phyloP scores from a whole-genome alignment of 2,797 vertebrate species.

The Coranthus polyacanthus region DNA sequence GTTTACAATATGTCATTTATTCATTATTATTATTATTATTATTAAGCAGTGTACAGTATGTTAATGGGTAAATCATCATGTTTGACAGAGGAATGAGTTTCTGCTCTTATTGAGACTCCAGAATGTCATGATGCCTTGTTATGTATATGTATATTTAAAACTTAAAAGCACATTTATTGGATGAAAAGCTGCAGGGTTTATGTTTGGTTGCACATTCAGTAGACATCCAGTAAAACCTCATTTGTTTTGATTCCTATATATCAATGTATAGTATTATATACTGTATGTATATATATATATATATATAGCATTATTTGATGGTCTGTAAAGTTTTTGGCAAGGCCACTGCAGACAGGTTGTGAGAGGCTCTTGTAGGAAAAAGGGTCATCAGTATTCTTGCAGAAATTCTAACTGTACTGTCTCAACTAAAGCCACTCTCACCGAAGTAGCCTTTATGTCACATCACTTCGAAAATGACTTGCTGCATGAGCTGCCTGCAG shows the following conservation, averaged over 20 bases:
- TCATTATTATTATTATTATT: slow-evolving; percentile 43
- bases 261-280: background rate
- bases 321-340: slow-evolving; percentile 19
- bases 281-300: slow-evolving; percentile 14
- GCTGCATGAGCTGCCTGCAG: slow-evolving; percentile 68
- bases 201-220: slow-evolving; percentile 56
- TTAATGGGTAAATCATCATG: slow-evolving; percentile 66
- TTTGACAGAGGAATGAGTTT: slow-evolving; percentile 68
- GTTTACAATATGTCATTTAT: slow-evolving; percentile 70
- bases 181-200: slow-evolving; percentile 12
- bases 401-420: slow-evolving; percentile 23
- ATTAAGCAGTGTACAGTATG: slow-evolving; percentile 42
- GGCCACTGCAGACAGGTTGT: slow-evolving; percentile 31
- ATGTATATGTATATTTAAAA: slow-evolving; percentile 64
- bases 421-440: slow-evolving; percentile 51
- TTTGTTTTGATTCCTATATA: slow-evolving; percentile 2
- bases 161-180: slow-evolving; percentile 46
- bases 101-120: slow-evolving; percentile 50
- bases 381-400: slow-evolving; percentile 31
- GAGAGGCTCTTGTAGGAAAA: slow-evolving; percentile 48
- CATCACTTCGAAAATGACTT: slow-evolving; percentile 35
- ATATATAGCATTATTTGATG: slow-evolving; percentile 15
- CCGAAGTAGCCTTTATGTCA: slow-evolving; percentile 62
- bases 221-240: slow-evolving; percentile 51
- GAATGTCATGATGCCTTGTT: slow-evolving; percentile 75